Evolutionary conservation across 2,797 vertebrate genomes (phyloP), one percentile per base, ranked within the genome.

Genomic region (Syndactyla subalaris): DNA sequence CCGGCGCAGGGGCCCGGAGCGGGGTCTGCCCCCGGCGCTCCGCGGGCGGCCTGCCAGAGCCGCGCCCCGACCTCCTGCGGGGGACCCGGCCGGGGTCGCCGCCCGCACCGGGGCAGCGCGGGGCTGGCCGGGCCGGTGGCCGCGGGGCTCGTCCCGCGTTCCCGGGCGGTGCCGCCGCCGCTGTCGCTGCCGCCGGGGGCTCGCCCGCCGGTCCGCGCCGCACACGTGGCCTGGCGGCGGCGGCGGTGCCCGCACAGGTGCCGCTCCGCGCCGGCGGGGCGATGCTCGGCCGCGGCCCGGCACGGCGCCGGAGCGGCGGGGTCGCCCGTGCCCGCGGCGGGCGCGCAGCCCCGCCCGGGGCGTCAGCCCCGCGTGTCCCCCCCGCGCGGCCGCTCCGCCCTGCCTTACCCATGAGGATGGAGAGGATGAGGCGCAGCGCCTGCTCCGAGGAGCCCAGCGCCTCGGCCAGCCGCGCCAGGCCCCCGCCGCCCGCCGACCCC

Each of bases 381-480:
- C 55, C 38, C 73, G 30, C 26, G 66, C 20, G 10, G 17, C n/a
- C 62, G 51, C 46, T 26, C 54, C 23, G 48, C 75, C 55, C 38
- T 68, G 92, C 98, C 98, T 99, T 97, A 99, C 99, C 99, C 95
- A 99, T 97, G 95, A 99, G 98, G 94, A 99, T 98, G 54, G 99
- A 99, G 46, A 99, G 93, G 95, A 99, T 98, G 88, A 99, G 98
- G 65, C 99, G 98, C 96, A 99, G 98, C 85, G 99, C 99, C 94
- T 99, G 98, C 97, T 99, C 99, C 39, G 99, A 98, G 43, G 99
- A 98, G 96, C 99, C 99, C 97, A 99, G 97, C 91, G 98, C 98
- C 97, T 98, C 97, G 91, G 99, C 98, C 89, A 99, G 95, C 71
- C 93, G 93, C 72, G 86, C 92, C 88, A 98, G 96, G 96, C 95